Conservation (phyloP, 2,797 vertebrate species). For the Megalops cyprinoides region DNA sequence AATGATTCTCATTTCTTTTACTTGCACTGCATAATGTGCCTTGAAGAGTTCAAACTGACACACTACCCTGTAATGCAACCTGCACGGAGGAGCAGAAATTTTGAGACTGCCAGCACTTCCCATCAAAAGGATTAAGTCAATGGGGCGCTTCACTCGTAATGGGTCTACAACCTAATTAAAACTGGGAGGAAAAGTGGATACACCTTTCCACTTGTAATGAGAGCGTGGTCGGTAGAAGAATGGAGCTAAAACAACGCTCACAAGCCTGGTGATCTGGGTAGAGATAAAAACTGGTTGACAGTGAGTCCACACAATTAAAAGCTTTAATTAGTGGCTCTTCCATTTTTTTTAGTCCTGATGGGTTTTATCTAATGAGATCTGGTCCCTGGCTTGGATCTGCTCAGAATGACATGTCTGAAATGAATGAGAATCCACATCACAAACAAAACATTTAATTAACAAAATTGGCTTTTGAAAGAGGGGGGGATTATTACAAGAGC, state of each 20-base stretch:
- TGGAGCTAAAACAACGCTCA: conserved; percentile 74
- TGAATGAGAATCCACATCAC: conserved; percentile 98
- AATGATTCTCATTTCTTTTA: neutral
- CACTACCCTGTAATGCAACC: conserved; percentile 36
- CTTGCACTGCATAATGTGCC: neutral
- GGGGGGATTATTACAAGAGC: conserved; percentile 65
- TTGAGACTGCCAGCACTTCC: conserved; percentile 60
- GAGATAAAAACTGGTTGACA: conserved; percentile 94
- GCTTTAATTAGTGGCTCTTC: conserved; percentile 99
- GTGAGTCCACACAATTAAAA: conserved; percentile 99
- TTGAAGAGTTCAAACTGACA: neutral
- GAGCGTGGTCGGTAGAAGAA: conserved; percentile 71
- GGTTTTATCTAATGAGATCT: conserved; percentile 99
- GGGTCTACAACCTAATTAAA: conserved; percentile 77
- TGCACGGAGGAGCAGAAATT: conserved; percentile 62
- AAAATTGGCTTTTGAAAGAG: conserved; percentile 97
- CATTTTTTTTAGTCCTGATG: conserved; percentile 99
- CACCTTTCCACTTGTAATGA: conserved; percentile 75
- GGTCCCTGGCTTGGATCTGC: conserved; percentile 97
- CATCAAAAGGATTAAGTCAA: conserved; percentile 69
- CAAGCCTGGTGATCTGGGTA: conserved; percentile 82
- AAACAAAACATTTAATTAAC: conserved; percentile 99
- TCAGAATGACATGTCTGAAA: conserved; percentile 98
- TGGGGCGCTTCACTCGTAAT: conserved; percentile 72
- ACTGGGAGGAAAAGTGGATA: conserved; percentile 62